Evolutionary conservation across 2,113 vertebrate genomes (phyloP).

Genomic region (Mormoops blainvillei): DNA sequence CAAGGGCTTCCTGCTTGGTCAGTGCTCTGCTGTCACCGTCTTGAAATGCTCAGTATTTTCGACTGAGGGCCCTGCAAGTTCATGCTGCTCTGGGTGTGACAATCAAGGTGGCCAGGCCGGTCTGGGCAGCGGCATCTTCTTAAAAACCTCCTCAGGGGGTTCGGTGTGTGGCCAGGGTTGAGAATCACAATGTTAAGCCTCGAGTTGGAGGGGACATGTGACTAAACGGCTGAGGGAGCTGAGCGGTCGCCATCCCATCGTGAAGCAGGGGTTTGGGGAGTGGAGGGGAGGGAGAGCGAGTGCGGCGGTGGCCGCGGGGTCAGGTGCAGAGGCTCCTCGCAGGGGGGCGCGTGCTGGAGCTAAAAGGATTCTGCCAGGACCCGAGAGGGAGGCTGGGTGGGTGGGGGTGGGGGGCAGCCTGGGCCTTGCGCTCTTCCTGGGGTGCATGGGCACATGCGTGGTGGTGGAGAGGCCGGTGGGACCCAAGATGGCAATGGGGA

Average conservation of each 20-base stretch:
- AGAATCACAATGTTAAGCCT: not conserved
- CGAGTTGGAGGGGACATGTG: not conserved
- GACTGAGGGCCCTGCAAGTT: not conserved
- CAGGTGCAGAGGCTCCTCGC: too few relatives aligned
- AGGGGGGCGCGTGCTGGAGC: too few relatives aligned
- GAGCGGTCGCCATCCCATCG: not conserved
- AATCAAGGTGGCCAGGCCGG: not conserved
- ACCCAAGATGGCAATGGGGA: accelerated
- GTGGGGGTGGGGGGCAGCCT: not conserved
- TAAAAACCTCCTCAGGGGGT: not conserved
- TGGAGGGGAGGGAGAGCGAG: too few relatives aligned
- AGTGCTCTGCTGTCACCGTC: not conserved
- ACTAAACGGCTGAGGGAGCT: not conserved
- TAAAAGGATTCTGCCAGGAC: not conserved
- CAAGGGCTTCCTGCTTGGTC: not conserved
- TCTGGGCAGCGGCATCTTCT: not conserved
- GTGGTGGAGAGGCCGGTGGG: not conserved
- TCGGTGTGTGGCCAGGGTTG: not conserved
- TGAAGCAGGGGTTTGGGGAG: not conserved
- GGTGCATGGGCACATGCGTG: too few relatives aligned
- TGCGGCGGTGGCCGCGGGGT: too few relatives aligned
- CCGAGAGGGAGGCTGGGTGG: not conserved
- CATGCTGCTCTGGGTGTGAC: not conserved
- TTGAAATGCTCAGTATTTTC: not conserved
- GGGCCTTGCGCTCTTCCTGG: not conserved